Evolutionary conservation across 2,888 invertebrate genomes (phyloP).

Genomic region (Syrphus vitripennis): DNA sequence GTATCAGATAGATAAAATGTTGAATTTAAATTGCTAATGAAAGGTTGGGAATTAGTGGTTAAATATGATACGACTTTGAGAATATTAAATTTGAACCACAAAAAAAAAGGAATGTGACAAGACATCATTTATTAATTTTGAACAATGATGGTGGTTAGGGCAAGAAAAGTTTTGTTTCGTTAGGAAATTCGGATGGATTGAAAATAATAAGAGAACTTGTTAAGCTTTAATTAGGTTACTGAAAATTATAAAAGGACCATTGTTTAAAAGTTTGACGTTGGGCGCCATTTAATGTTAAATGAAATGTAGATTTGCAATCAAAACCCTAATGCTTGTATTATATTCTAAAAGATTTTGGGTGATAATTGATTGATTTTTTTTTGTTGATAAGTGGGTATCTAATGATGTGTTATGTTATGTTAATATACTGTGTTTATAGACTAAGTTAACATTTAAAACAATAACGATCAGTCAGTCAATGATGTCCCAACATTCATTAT

Average conservation of each 20-base stretch:
- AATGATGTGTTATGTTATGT: too few species aligned
- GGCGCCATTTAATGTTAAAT: background rate
- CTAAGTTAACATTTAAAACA: too few species aligned
- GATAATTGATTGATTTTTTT: too few species aligned
- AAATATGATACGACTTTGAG: slow-evolving; percentile 43
- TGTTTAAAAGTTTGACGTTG: background rate
- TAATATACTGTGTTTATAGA: too few species aligned
- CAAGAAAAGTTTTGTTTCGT: background rate
- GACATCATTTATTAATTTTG: slow-evolving; percentile 54
- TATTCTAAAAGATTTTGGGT: background rate
- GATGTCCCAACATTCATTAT: too few species aligned
- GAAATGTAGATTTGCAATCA: background rate
- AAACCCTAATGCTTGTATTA: too few species aligned
- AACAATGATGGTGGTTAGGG: background rate
- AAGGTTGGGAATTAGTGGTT: slow-evolving; percentile 59
- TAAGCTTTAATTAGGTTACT: background rate
- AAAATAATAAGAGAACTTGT: background rate
- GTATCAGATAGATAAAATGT: background rate
- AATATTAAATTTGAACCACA: slow-evolving; percentile 15
- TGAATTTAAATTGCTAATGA: slow-evolving; percentile 64
- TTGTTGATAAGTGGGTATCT: too few species aligned
- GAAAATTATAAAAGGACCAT: background rate
- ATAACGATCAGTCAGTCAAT: too few species aligned
- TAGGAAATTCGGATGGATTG: background rate
- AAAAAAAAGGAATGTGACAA: background rate